Percentiles rank a stretch among this genome's conserved stretches.
Evolutionary conservation across 2,888 invertebrate genomes (phyloP).

Genomic region (Plagiodera versicolora): DNA sequence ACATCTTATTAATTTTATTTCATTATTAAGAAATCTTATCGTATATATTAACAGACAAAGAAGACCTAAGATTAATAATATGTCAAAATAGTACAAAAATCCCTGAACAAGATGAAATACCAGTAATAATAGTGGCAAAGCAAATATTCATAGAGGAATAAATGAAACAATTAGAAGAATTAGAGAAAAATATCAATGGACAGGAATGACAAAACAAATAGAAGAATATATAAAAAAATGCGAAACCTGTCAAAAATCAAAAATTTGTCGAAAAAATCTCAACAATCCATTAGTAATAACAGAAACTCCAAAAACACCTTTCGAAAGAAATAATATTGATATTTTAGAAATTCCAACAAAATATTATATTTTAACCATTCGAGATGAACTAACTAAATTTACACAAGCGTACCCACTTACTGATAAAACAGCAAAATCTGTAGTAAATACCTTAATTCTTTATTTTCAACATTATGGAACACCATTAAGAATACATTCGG

Average conservation of each 20-base stretch:
- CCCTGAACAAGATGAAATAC: background rate
- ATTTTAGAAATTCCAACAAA: background rate
- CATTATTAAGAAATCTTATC: background rate
- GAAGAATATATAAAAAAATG: background rate
- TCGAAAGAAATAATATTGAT: background rate
- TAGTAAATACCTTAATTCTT: conserved; percentile 4
- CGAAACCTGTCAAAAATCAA: background rate
- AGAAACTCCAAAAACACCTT: background rate
- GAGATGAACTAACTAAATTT: background rate
- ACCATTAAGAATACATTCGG: conserved; percentile 6
- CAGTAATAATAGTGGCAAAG: background rate
- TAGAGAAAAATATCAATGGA: background rate
- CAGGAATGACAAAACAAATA: background rate
- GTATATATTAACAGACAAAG: background rate
- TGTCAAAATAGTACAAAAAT: background rate
- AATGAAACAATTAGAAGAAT: conserved; percentile 6
- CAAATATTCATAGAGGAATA: background rate
- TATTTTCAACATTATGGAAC: conserved; percentile 16
- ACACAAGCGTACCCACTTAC: background rate
- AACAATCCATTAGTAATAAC: background rate
- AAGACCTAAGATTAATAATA: background rate
- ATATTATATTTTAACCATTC: background rate
- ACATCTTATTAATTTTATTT: no score
- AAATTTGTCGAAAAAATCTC: background rate
- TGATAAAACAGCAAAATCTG: background rate